These are phyloP conservation scores for Onychorhynchus coronatus DNA, from an alignment of 2,113 vertebrate species.

Conservation along the genomic window DNA sequence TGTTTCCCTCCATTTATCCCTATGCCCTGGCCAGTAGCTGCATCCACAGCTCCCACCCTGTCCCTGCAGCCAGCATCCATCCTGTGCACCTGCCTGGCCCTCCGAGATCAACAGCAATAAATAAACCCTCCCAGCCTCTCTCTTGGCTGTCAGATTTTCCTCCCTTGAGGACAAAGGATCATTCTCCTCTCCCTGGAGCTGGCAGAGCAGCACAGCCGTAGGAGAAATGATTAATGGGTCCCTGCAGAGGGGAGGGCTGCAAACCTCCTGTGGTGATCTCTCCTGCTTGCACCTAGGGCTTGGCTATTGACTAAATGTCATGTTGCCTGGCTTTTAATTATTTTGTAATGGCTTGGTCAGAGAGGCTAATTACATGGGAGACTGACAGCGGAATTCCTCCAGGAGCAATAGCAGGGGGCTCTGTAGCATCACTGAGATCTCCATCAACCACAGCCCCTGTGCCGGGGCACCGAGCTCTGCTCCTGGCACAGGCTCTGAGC, in stretches of 20 bases:
- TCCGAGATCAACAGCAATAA: not conserved
- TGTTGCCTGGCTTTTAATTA: conserved; percentile 18
- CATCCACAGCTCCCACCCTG: not conserved
- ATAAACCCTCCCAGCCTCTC: not conserved
- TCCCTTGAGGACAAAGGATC: not conserved
- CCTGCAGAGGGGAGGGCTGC: not conserved
- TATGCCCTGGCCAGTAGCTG: rapidly evolving
- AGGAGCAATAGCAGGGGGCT: not conserved
- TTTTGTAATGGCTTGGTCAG: not conserved
- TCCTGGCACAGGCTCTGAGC: not conserved
- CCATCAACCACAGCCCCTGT: not conserved
- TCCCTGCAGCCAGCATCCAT: not conserved
- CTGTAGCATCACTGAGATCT: not conserved
- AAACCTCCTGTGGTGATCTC: rapidly evolving
- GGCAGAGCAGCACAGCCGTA: not conserved
- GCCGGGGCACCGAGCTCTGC: not conserved
- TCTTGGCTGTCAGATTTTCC: not conserved
- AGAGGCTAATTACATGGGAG: not conserved
- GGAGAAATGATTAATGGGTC: not conserved
- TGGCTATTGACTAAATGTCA: not conserved
- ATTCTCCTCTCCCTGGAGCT: not conserved
- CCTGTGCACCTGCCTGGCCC: not conserved
- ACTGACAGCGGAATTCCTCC: not conserved
- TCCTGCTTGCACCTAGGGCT: not conserved
- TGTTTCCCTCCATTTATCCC: not conserved